Base-by-base conservation (phyloP, 2,797 vertebrate species). In the Neomorphus geoffroyi region DNA sequence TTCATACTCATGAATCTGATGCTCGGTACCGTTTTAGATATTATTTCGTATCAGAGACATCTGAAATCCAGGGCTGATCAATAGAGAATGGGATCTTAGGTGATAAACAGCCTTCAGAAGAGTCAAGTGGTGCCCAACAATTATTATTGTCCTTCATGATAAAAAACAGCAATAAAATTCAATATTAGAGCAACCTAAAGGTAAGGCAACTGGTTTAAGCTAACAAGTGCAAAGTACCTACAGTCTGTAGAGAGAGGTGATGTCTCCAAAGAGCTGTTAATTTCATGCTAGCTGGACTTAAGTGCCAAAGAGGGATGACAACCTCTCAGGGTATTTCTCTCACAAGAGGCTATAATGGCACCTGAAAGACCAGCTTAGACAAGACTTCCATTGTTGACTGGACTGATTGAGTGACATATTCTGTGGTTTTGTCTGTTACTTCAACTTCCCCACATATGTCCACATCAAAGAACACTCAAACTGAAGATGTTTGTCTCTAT, bases 401-500 rank as follows among this genome's bases (percentile, higher is more conserved):
- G 23, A 61, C 33, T 61, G 26, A 61, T 2, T 28, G 11, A 64
- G 14, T 53, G 45, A 39, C 7, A 0, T 46, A 39, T 15, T 22
- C 30, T 46, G 6, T 18, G n/a, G 26, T 53, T 95, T 74, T 89
- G 19, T 48, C n/a, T 32, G 3, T 19, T 39, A 70, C 5, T 18
- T 86, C 48, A 21, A 13, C 35, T 70, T 79, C 6, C 7, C 33
- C 10, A 2, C 7, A n/a, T 27, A n/a, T 6, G 4, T 82, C 26
- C 28, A 64, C 8, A 8, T 8, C 53, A 66, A 80, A 35, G 13
- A n/a, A 13, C 23, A 56, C 6, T 78, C 27, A 56, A 51, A 41
- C 2, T 2, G 1, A 7, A 50, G 7, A 35, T 51, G 2, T 4
- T 56, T 61, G 11, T 51, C 6, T 65, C 18, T 30, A 5, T 21